A percentile compares a stretch with the other conserved stretches of the same genome.
Evolutionary conservation across 92 coral and sea anemone genomes (phyloP).

Genomic region (Scolanthus callimorphus): DNA sequence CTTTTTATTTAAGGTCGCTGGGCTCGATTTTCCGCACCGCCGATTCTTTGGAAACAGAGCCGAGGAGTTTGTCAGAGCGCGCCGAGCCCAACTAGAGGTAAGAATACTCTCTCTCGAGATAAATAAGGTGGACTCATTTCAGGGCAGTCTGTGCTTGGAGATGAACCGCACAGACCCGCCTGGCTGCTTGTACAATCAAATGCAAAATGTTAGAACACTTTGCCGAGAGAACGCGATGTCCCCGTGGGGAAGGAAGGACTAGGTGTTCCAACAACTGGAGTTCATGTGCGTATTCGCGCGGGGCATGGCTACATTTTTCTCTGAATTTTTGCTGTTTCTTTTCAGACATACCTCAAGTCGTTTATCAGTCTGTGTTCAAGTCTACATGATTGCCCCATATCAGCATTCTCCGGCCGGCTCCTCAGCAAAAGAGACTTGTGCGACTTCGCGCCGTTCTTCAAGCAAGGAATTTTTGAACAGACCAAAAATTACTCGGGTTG

Average conservation of each 20-base stretch:
- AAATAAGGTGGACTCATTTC: too few relatives aligned
- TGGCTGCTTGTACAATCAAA: too few relatives aligned
- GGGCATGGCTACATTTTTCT: too few relatives aligned
- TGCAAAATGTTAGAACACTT: too few relatives aligned
- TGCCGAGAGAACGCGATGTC: too few relatives aligned
- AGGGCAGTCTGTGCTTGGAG: too few relatives aligned
- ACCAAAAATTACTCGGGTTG: slow-evolving; percentile 80
- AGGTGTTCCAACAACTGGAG: too few relatives aligned
- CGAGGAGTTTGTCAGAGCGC: slow-evolving; percentile 88
- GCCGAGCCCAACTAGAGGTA: slow-evolving; percentile 93
- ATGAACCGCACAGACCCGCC: too few relatives aligned
- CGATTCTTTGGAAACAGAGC: slow-evolving; percentile 95
- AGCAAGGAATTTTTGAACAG: slow-evolving; percentile 98
- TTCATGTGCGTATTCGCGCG: too few relatives aligned
- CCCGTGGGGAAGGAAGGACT: too few relatives aligned
- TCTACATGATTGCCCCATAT: slow-evolving; percentile 83
- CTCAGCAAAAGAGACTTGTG: slow-evolving; percentile 91
- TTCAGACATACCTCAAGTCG: slow-evolving; percentile 83
- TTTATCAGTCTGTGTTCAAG: slow-evolving; percentile 81
- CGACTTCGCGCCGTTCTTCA: slow-evolving; percentile 92
- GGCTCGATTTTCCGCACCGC: slow-evolving; percentile 82
- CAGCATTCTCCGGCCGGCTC: slow-evolving; percentile 74
- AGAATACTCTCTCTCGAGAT: too few relatives aligned
- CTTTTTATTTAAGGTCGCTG: slow-evolving; percentile 70
- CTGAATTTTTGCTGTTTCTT: too few relatives aligned